phyloP scores from a whole-genome alignment of 2,113 vertebrate genomes.

The Perognathus longimembris region DNA sequence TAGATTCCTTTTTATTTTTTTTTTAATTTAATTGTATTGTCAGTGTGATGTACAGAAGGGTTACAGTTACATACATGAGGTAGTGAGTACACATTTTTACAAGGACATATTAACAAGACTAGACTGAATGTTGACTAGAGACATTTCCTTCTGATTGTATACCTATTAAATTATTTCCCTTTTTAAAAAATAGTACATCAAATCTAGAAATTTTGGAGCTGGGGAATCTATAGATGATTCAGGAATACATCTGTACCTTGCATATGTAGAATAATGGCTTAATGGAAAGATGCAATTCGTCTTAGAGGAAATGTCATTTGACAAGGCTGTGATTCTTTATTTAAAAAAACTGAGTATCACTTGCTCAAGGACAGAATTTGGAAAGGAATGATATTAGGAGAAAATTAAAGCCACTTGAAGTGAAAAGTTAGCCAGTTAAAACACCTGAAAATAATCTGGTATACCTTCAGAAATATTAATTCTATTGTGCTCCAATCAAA shows the following conservation, averaged over 20 bases:
- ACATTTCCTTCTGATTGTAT: conserved; percentile 16
- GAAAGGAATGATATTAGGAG: background rate
- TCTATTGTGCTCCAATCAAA: background rate
- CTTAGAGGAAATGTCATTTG: conserved; percentile 14
- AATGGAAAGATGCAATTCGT: background rate
- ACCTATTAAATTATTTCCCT: background rate
- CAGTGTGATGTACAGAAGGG: too few species aligned
- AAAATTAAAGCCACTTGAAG: conserved; percentile 13
- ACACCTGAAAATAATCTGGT: background rate
- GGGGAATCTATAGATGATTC: background rate
- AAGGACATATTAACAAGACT: conserved; percentile 37
- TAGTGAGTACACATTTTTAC: conserved; percentile 47
- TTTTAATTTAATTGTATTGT: too few species aligned
- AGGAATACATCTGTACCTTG: background rate
- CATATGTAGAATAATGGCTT: background rate
- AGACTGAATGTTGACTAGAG: conserved; percentile 21
- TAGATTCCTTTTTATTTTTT: background rate
- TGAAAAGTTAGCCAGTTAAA: conserved; percentile 38
- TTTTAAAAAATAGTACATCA: background rate
- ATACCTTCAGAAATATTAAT: background rate
- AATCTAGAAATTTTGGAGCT: background rate
- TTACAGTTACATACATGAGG: too few species aligned
- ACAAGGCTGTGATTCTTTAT: background rate
- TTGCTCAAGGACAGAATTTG: background rate
- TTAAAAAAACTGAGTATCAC: background rate